Conservation (phyloP, 1,140 invertebrate species). For the Thaumetopoea pityocampa region DNA sequence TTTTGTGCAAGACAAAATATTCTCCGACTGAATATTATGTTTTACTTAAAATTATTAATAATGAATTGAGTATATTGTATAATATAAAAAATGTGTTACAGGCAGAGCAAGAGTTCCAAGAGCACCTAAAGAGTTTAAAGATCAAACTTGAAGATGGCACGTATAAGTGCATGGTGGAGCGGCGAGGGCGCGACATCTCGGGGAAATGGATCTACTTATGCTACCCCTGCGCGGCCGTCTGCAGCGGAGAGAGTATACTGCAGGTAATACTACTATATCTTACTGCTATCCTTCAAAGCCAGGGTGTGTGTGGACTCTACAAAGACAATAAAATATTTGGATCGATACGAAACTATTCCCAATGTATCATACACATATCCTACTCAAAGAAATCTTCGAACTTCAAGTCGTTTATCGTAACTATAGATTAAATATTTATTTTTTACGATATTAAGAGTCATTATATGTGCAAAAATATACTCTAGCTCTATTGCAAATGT, state of each 20-base stretch:
- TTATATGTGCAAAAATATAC: too few relatives aligned
- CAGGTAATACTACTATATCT: conserved; percentile 35
- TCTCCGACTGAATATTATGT: not conserved
- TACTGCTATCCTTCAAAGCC: too few relatives aligned
- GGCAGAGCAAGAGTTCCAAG: conserved; percentile 63
- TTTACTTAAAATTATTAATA: not conserved
- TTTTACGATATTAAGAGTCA: too few relatives aligned
- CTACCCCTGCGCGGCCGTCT: conserved; percentile 58
- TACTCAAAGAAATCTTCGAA: too few relatives aligned
- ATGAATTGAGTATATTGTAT: not conserved
- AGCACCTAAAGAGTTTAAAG: conserved; percentile 62
- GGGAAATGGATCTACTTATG: conserved; percentile 65
- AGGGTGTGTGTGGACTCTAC: too few relatives aligned
- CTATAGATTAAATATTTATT: too few relatives aligned
- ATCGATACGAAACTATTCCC: too few relatives aligned
- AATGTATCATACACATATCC: too few relatives aligned
- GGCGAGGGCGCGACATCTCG: conserved; percentile 48
- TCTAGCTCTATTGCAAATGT: too few relatives aligned
- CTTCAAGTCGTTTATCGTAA: too few relatives aligned
- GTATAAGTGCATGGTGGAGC: conserved; percentile 51
- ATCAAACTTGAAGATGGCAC: conserved; percentile 53
- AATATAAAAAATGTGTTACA: conserved; percentile 24
- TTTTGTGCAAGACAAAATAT: too few relatives aligned
- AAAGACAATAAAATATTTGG: too few relatives aligned
- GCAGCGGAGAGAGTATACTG: conserved; percentile 54